Conservation (phyloP, 2,113 vertebrate genomes). For the Hypomesus transpacificus region DNA sequence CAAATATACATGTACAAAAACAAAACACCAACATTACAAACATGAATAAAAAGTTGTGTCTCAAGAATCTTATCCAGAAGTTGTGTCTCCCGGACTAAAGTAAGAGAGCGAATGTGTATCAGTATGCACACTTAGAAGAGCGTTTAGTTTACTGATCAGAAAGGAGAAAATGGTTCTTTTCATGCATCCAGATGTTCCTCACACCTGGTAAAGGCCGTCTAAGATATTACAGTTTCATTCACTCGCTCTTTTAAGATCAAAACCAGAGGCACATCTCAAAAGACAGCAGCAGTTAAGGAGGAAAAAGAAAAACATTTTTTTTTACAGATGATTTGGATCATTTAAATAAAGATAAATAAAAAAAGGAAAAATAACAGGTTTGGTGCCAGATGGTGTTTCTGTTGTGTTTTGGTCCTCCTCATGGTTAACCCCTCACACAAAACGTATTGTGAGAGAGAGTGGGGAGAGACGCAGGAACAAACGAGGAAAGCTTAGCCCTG, state of each 20-base stretch:
- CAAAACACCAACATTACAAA: too few relatives aligned
- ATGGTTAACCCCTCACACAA: conserved; percentile 50
- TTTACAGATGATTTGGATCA: conserved; percentile 48
- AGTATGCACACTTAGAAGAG: too few relatives aligned
- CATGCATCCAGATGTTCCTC: conserved; percentile 56
- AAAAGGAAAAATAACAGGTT: conserved; percentile 31
- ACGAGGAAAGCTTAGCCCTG: conserved; percentile 61
- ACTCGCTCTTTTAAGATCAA: conserved; percentile 64
- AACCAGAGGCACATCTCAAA: conserved; percentile 48
- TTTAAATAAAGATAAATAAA: conserved; percentile 41
- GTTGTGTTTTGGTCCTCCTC: conserved; percentile 36
- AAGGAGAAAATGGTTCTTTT: conserved; percentile 35
- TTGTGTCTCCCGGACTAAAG: too few relatives aligned
- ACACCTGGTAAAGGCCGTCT: conserved; percentile 58
- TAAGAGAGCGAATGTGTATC: too few relatives aligned
- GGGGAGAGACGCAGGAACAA: conserved; percentile 58
- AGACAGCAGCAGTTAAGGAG: conserved; percentile 42
- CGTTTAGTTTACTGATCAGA: conserved; percentile 39
- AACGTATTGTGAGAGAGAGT: conserved; percentile 50
- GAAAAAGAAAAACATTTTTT: conserved; percentile 31
- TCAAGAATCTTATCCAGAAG: too few relatives aligned
- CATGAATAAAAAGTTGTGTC: too few relatives aligned
- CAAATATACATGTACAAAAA: too few relatives aligned
- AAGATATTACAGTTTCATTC: conserved; percentile 45
- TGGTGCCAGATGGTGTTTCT: conserved; percentile 58